phyloP scores from a whole-genome alignment of 2,797 vertebrate genomes.

The Pelobates cultripes region DNA sequence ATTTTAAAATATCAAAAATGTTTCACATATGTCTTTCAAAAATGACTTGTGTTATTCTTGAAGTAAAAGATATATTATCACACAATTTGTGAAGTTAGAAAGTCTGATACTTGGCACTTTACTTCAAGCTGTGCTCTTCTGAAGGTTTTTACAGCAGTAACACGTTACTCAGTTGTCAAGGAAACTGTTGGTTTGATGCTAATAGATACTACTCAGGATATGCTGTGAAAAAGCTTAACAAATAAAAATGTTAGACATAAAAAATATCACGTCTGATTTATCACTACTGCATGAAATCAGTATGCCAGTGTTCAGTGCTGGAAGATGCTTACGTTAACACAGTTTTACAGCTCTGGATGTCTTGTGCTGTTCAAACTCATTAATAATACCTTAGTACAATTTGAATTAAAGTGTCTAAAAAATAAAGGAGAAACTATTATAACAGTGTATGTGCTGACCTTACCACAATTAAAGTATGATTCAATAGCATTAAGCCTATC shows the following conservation, averaged over 20 bases:
- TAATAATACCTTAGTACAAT: too few species aligned
- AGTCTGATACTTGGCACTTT: conserved; percentile 30
- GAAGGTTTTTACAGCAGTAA: conserved; percentile 66
- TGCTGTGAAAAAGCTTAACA: conserved; percentile 67
- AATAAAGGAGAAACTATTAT: too few species aligned
- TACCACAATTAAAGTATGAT: too few species aligned
- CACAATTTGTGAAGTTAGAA: background rate
- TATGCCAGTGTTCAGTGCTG: background rate
- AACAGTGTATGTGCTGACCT: too few species aligned
- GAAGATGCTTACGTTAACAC: background rate
- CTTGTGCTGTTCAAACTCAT: too few species aligned
- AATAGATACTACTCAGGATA: conserved; percentile 73
- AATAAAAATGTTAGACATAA: conserved; percentile 68
- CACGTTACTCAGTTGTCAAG: conserved; percentile 70
- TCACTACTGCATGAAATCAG: conserved; percentile 59
- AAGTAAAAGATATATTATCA: conserved; percentile 8
- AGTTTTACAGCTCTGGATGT: background rate
- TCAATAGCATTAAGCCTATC: too few species aligned
- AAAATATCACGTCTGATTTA: conserved; percentile 63
- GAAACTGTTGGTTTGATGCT: conserved; percentile 70
- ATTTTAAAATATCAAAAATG: background rate
- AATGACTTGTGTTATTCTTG: background rate
- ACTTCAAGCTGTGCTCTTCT: conserved; percentile 60
- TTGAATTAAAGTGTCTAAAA: too few species aligned
- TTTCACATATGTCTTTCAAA: background rate